Evolutionary conservation across 1,140 invertebrate species (phyloP).

Genomic region (Neodiprion virginianus): DNA sequence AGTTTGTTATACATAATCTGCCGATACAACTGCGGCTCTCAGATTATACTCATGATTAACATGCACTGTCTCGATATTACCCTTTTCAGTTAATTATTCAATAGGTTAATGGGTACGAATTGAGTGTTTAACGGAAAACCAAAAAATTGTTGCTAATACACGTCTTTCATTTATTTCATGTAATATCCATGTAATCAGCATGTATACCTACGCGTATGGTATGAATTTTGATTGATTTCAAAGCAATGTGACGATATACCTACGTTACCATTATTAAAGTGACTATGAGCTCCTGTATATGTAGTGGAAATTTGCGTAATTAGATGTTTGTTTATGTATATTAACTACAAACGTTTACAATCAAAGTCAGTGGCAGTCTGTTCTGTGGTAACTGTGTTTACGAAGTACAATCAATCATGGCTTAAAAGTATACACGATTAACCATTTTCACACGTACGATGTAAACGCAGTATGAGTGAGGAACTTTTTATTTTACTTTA

Average conservation of each 20-base stretch:
- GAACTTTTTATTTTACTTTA: slow-evolving; percentile 28
- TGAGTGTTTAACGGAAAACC: not conserved
- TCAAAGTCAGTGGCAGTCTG: slow-evolving; percentile 41
- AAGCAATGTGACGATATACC: not conserved
- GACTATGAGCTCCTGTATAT: not conserved
- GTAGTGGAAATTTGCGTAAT: not conserved
- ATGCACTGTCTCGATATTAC: not conserved
- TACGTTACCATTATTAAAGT: not conserved
- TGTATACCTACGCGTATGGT: not conserved
- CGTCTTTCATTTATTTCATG: not conserved
- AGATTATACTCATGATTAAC: not conserved
- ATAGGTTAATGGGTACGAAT: not conserved
- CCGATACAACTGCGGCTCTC: not conserved
- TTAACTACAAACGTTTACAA: slow-evolving; percentile 31
- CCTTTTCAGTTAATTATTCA: not conserved
- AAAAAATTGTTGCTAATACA: not conserved
- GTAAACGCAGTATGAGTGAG: slow-evolving; percentile 34
- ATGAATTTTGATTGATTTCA: not conserved
- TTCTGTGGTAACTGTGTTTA: slow-evolving; percentile 30
- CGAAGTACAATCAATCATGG: slow-evolving; percentile 21
- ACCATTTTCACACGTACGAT: slow-evolving; percentile 20
- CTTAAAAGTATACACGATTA: not conserved
- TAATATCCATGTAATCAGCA: not conserved
- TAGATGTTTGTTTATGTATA: not conserved
- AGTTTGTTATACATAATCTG: too few relatives aligned